These are phyloP conservation scores for Potamarius usumacintae DNA, from an alignment of 2,113 vertebrate species.

Conservation along the genomic window DNA sequence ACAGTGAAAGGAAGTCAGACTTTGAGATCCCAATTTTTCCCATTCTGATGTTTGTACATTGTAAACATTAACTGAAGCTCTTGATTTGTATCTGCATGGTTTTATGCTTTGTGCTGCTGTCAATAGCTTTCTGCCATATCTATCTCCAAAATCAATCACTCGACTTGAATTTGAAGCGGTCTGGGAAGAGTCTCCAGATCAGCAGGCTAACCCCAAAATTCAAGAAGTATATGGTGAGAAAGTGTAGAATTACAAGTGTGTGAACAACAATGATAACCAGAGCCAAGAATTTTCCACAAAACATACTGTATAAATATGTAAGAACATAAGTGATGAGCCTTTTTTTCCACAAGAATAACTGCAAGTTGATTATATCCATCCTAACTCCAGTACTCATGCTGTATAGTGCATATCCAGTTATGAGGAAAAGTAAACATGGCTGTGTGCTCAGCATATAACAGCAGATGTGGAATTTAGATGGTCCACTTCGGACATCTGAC, in stretches of 20 bases:
- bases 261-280: background rate
- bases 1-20: too few species aligned
- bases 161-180: background rate
- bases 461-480: conserved; percentile 11
- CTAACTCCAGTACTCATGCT: background rate
- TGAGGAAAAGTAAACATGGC: background rate
- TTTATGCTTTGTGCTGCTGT: too few species aligned
- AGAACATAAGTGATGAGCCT: background rate
- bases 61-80: too few species aligned
- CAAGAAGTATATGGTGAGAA: background rate
- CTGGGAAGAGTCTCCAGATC: background rate
- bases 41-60: too few species aligned
- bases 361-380: background rate
- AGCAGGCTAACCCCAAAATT: background rate
- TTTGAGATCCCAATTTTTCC: too few species aligned
- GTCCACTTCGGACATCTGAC: conserved; percentile 30
- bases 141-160: background rate
- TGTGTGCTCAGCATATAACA: background rate
- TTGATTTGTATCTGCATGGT: too few species aligned
- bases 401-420: background rate
- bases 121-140: background rate
- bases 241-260: background rate
- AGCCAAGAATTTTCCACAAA: background rate
- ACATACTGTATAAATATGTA: background rate
- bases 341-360: background rate